A percentile compares a stretch with the other conserved stretches of the same genome.
phyloP scores from a whole-genome alignment of 2,797 vertebrate genomes.

The Esox lucius region DNA sequence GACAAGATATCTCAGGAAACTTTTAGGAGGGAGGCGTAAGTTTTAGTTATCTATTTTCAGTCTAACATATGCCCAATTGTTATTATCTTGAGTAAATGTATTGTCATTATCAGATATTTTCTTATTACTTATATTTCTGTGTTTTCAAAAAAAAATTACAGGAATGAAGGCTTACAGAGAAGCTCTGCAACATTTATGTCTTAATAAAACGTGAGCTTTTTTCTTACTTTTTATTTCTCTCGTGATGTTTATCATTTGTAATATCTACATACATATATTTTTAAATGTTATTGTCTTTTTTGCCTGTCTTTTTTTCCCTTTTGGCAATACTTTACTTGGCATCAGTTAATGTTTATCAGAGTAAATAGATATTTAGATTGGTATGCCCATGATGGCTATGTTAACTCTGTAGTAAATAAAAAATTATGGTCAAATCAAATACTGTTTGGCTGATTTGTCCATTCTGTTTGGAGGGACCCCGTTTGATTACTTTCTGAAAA shows the following conservation, averaged over 20 bases:
- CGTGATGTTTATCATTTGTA: not conserved
- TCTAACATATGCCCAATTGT: constrained; percentile 7
- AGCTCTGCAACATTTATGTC: constrained; percentile 57
- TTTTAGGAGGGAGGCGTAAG: constrained; percentile 73
- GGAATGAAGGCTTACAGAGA: constrained; percentile 59
- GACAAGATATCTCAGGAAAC: constrained; percentile 71
- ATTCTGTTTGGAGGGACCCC: not conserved
- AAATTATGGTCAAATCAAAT: not conserved
- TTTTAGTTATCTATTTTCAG: constrained; percentile 18
- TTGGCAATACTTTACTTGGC: no score
- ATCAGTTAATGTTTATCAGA: no score
- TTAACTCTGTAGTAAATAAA: not conserved
- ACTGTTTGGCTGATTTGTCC: not conserved
- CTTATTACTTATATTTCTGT: not conserved
- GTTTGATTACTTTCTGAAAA: not conserved
- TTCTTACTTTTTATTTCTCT: not conserved
- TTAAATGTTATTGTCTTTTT: no score
- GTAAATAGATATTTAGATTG: not conserved
- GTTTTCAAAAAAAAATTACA: constrained; percentile 51
- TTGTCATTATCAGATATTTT: not conserved
- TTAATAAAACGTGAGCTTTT: constrained; percentile 10
- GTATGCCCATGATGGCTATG: not conserved
- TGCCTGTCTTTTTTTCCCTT: no score
- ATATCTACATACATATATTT: not conserved
- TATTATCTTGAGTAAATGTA: not conserved